A percentile compares a stretch with the other conserved stretches of the same genome.
Conservation (phyloP, 1,140 invertebrate genomes). For the Apis cerana region DNA sequence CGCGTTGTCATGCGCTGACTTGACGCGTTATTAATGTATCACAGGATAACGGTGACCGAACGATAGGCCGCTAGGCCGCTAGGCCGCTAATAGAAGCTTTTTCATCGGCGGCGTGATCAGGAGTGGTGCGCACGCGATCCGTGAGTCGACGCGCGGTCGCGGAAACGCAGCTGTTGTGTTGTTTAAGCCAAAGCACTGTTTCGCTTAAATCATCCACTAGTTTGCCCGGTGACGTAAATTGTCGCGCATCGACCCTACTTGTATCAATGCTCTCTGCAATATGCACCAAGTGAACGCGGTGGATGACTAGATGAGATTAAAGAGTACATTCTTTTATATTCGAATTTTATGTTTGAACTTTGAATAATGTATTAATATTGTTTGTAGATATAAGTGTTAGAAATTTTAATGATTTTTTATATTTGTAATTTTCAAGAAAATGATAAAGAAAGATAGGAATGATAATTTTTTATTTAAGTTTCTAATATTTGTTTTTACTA, state of each 20-base stretch:
- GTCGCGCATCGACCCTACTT: conserved; percentile 47
- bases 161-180: conserved; percentile 54
- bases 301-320: too few species aligned
- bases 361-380: too few species aligned
- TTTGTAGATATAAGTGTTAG: too few species aligned
- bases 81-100: conserved; percentile 29
- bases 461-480: too few species aligned
- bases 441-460: too few species aligned
- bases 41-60: conserved; percentile 61
- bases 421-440: too few species aligned
- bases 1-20: conserved; percentile 70
- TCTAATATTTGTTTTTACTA: too few species aligned
- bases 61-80: conserved; percentile 13
- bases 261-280: conserved; percentile 54
- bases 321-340: too few species aligned
- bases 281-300: too few species aligned
- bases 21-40: conserved; percentile 69
- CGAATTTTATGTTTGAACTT: too few species aligned
- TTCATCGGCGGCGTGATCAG: conserved; percentile 10
- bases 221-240: conserved; percentile 58
- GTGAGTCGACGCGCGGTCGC: background rate
- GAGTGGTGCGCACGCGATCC: background rate
- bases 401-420: too few species aligned
- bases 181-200: conserved; percentile 51
- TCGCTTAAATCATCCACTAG: conserved; percentile 59